Base-by-base conservation (phyloP, 2,888 invertebrate species). In the Hirtodrosophila duncani region DNA sequence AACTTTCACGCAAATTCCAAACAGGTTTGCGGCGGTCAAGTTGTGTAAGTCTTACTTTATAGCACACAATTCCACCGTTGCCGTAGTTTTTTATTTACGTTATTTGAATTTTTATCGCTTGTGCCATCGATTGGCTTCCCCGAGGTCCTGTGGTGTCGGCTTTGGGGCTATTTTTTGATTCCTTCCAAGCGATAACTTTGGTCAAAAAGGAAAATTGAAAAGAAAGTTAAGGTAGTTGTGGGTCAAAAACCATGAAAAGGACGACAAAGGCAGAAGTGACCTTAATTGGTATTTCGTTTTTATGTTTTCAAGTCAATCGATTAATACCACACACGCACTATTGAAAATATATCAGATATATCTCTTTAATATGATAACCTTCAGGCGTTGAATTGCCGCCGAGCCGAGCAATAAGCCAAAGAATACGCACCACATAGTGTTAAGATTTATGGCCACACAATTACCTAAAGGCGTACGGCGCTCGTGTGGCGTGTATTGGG, bases 61-160 rank as follows among this genome's bases (percentile, higher is more conserved):
- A 53, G 45, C 39, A 48, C 50, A 17, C 10, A 43, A 23, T 27
- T 41, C 30, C 17, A 20, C 9, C 16, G 13, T 13, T n/a, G 38
- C 24, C 14, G 43, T 39, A 17, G 5, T 4, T 29, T 49, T 61
- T 45, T 64, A 53, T 58, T 66, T 53, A 31, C 42, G 48, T 63
- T 44, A 69, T 81, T 75, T 69, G 56, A 75, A 77, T 81, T 79
- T 80, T 69, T 77, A 77, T 79, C 55, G 63, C 41, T 52, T 48
- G 30, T 49, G 57, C 37, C 45, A 53, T 43, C 53, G 33, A 11
- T n/a, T n/a, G n/a, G n/a, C n/a, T n/a, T n/a, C n/a, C n/a, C n/a
- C n/a, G n/a, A 21, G 24, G 21, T 16, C 18, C n/a, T 13, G 24
- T 18, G 16, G n/a, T 8, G 13, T 7, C 14, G 5, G n/a, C n/a